These are phyloP conservation scores for Cactoblastis cactorum DNA, from an alignment of 2,888 invertebrate genomes.

Conservation along the genomic window DNA sequence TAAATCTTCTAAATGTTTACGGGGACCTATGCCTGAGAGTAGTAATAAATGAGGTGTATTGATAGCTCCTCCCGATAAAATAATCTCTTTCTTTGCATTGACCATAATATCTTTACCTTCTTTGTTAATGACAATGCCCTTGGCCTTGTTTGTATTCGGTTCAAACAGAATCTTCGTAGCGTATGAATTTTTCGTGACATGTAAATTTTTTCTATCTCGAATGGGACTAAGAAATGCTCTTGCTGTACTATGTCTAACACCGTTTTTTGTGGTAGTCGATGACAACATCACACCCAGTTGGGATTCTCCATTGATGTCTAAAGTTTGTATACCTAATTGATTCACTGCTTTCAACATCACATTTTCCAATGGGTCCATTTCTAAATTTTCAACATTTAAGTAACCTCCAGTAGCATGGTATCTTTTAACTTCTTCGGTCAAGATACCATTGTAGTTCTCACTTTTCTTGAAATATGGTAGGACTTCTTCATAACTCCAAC, in stretches of 20 bases:
- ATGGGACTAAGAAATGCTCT: conserved; percentile 69
- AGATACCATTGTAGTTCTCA: conserved; percentile 49
- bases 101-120: conserved; percentile 49
- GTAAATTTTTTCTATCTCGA: conserved; percentile 57
- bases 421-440: conserved; percentile 30
- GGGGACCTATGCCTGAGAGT: conserved; percentile 75
- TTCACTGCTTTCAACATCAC: conserved; percentile 52
- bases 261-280: conserved; percentile 64
- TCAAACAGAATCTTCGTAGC: conserved; percentile 77
- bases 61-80: conserved; percentile 70
- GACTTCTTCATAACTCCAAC: conserved; percentile 79
- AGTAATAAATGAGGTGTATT: conserved; percentile 74
- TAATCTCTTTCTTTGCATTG: conserved; percentile 65
- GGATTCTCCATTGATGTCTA: conserved; percentile 55
- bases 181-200: conserved; percentile 70
- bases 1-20: conserved; percentile 49
- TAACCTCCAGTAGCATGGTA: conserved; percentile 60
- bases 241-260: conserved; percentile 71
- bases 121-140: conserved; percentile 56
- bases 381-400: conserved; percentile 48
- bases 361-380: conserved; percentile 35
- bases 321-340: conserved; percentile 58
- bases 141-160: conserved; percentile 55
- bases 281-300: conserved; percentile 70
- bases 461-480: conserved; percentile 72